Percentiles rank a stretch among this genome's conserved stretches.
These are phyloP conservation scores for Pomatorhinus ruficollis DNA, from an alignment of 2,113 vertebrate genomes.

Conservation along the genomic window DNA sequence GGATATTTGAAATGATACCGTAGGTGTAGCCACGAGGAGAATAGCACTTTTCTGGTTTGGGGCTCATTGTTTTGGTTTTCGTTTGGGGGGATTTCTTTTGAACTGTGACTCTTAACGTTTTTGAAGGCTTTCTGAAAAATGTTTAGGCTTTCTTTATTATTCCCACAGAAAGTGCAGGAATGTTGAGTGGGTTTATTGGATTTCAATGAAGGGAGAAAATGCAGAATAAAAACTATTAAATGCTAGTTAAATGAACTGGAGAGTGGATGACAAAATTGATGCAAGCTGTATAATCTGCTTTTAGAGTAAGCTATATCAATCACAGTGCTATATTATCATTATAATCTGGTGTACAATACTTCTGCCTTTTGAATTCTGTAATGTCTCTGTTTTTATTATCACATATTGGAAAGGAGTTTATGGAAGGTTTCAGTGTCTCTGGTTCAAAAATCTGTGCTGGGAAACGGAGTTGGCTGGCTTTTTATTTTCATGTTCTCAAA, in stretches of 20 bases:
- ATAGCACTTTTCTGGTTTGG: conserved; percentile 67
- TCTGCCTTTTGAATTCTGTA: conserved; percentile 65
- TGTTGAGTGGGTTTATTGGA: conserved; percentile 39
- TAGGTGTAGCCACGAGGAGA: conserved; percentile 55
- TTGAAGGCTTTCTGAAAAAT: conserved; percentile 36
- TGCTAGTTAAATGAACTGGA: not conserved
- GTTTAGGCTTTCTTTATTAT: conserved; percentile 39
- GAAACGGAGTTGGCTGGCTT: conserved; percentile 23
- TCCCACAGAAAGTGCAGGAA: conserved; percentile 35
- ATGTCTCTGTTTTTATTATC: conserved; percentile 51
- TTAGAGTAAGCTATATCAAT: conserved; percentile 54
- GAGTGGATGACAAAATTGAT: not conserved
- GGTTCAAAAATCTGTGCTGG: conserved; percentile 27
- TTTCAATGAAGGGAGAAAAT: conserved; percentile 50
- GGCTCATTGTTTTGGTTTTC: not conserved
- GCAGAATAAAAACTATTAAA: not conserved
- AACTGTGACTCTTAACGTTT: conserved; percentile 60
- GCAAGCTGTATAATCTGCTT: conserved; percentile 69
- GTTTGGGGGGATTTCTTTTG: conserved; percentile 19
- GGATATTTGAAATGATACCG: not conserved
- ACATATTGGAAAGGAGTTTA: conserved; percentile 5
- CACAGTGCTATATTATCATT: conserved; percentile 52
- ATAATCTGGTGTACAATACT: conserved; percentile 60
- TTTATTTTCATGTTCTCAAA: not conserved
- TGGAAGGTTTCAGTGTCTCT: conserved; percentile 11